Base-by-base conservation (phyloP, 2,113 vertebrate genomes). In the Podarcis muralis region DNA sequence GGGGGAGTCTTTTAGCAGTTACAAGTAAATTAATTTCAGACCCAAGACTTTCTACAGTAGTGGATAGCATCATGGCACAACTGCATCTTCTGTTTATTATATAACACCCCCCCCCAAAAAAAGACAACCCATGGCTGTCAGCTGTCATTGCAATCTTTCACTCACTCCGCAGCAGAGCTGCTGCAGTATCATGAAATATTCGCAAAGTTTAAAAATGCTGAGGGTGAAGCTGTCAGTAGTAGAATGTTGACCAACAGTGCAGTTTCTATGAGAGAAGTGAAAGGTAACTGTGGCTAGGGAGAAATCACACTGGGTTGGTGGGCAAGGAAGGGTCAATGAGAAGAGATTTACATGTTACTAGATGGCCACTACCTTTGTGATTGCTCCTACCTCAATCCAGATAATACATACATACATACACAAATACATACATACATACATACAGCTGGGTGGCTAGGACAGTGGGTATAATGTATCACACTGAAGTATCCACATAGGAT, bases 31-130 rank as follows among this genome's bases (percentile, higher is more conserved):
- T 32, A 9, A 57, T 79, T 79, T 0, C 35, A 1, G 40, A 7
- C 23, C 0, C 3, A 59, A 65, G 22, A 69, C 2, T 35, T 81
- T 0, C 1, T 0, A 0, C 1, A 27, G 23, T 3, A 1, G 69
- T 20, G 48, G 0, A 20, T 7, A 85, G 1, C 4, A 1, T 4
- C 9, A 0, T 1, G 48, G 27, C 37, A 23, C 37, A 23, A 8
- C n/a, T 6, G 5, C 22, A 15, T 78, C 13, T 76, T 53, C n/a
- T 53, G 7, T n/a, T 27, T 66, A 8, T 83, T n/a, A 80, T 16
- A 80, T 27, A 62, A 62, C 16, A 62, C 59, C 59, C 16, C 16
- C 9, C 48, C 48, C 48, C 48, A 2, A 2, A 11, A 48, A 62
- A 62, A 62, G 18, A 62, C 16, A 74, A 32, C 16, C 32, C 18